phyloP scores from a whole-genome alignment of 1,140 invertebrate genomes.

The Zaprionus gabonicus region DNA sequence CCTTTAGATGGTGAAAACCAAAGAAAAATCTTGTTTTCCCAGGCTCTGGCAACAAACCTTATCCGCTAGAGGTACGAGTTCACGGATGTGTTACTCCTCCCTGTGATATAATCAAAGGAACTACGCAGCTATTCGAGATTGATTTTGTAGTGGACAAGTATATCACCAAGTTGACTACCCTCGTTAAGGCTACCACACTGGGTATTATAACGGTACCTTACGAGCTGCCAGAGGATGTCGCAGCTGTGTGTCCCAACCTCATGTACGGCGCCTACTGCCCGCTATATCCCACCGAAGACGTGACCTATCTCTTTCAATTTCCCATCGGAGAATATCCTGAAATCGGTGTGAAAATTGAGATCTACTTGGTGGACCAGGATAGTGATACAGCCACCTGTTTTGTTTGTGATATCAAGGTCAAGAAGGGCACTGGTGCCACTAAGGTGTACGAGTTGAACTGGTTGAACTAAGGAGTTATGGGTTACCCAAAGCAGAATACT shows the following conservation, averaged over 20 bases:
- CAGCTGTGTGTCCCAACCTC: constrained; percentile 70
- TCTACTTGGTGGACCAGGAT: constrained; percentile 77
- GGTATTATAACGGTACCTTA: constrained; percentile 76
- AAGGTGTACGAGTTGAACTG: constrained; percentile 55
- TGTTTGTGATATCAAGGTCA: constrained; percentile 76
- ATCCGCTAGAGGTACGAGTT: constrained; percentile 70
- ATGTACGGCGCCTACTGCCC: constrained; percentile 77
- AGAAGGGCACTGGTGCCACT: constrained; percentile 40
- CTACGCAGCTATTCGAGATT: constrained; percentile 62
- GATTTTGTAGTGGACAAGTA: constrained; percentile 71
- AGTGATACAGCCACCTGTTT: constrained; percentile 67
- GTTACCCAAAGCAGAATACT: not conserved
- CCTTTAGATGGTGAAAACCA: not conserved
- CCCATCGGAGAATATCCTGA: constrained; percentile 75
- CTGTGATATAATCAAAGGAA: constrained; percentile 62
- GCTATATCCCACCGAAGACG: constrained; percentile 76
- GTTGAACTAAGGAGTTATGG: constrained; percentile 25
- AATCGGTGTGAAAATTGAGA: constrained; percentile 74
- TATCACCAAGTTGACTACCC: constrained; percentile 60
- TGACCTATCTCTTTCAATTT: constrained; percentile 74
- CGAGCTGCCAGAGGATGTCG: constrained; percentile 68
- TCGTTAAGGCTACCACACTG: constrained; percentile 72
- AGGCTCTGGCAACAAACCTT: constrained; percentile 72
- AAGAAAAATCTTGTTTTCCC: not conserved
- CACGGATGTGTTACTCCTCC: constrained; percentile 62